Conservation (phyloP, 2,797 vertebrate genomes). For the Poecile montanus region DNA sequence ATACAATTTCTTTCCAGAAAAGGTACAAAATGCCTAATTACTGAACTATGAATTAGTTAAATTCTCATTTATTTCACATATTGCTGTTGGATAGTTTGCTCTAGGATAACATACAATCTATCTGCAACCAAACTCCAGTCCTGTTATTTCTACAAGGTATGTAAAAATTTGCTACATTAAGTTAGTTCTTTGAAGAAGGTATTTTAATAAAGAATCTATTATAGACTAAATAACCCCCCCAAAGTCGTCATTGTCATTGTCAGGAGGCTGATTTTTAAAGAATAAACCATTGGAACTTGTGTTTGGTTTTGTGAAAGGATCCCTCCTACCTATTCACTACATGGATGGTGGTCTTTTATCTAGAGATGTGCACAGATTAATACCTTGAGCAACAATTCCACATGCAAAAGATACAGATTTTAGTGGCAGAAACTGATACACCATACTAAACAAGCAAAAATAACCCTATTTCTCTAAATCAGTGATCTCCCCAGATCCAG, state of each 20-base stretch:
- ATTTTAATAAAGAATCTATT: neutral
- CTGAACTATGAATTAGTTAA: neutral
- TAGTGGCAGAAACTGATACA: neutral
- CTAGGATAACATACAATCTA: neutral
- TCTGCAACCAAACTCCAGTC: neutral
- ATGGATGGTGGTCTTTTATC: neutral
- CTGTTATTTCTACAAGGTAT: neutral
- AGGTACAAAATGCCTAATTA: neutral
- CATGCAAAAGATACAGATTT: neutral
- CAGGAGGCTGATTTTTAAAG: neutral
- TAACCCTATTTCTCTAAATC: neutral
- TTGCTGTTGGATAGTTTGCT: neutral
- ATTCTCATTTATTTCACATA: neutral
- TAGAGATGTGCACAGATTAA: neutral
- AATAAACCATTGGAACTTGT: neutral
- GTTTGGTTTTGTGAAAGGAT: neutral
- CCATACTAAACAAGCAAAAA: neutral
- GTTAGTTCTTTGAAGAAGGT: neutral
- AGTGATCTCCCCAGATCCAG: neutral
- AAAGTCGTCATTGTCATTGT: neutral
- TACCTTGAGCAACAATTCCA: neutral
- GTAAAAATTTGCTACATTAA: neutral
- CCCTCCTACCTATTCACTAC: neutral
- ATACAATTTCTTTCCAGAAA: neutral
- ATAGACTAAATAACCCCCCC: rapidly evolving